A percentile compares a stretch with the other conserved stretches of the same genome.
These are phyloP conservation scores for crab-eating macaque (Macaca fascicularis) DNA, from an alignment of 2,113 vertebrate genomes.

Conservation along the genomic window DNA sequence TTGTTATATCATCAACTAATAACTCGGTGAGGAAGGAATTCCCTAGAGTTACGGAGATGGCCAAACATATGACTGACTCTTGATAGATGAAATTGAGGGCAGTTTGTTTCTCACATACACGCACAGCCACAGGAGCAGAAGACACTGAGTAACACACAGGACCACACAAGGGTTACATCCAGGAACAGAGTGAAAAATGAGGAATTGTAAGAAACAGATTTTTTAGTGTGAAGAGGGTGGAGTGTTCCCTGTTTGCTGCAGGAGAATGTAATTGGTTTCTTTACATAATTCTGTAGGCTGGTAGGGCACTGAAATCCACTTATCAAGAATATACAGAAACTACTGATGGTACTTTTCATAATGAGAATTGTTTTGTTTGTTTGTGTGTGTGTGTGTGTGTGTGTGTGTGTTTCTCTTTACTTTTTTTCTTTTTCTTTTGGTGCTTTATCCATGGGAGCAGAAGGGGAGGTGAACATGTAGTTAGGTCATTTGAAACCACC, in stretches of 20 bases:
- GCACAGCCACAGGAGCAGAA: neutral
- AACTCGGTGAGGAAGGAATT: neutral
- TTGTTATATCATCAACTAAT: neutral
- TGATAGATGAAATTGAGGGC: neutral
- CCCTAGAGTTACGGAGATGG: neutral
- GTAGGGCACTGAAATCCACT: neutral
- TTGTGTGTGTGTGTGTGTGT: no score
- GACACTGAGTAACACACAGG: neutral
- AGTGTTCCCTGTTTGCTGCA: neutral
- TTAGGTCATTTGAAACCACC: neutral
- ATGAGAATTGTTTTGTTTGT: neutral
- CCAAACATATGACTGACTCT: neutral
- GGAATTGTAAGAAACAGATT: neutral
- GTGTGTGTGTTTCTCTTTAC: no score
- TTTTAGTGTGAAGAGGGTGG: neutral
- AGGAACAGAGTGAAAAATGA: neutral
- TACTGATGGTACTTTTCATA: neutral
- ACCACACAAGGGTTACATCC: neutral
- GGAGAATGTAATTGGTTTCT: neutral
- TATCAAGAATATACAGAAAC: neutral
- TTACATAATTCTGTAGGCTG: neutral
- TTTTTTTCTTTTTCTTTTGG: neutral
- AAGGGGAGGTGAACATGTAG: neutral
- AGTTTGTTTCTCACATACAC: neutral
- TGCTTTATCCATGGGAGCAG: neutral